phyloP scores from a whole-genome alignment of 2,113 vertebrate species.

The Aramus guarauna region DNA sequence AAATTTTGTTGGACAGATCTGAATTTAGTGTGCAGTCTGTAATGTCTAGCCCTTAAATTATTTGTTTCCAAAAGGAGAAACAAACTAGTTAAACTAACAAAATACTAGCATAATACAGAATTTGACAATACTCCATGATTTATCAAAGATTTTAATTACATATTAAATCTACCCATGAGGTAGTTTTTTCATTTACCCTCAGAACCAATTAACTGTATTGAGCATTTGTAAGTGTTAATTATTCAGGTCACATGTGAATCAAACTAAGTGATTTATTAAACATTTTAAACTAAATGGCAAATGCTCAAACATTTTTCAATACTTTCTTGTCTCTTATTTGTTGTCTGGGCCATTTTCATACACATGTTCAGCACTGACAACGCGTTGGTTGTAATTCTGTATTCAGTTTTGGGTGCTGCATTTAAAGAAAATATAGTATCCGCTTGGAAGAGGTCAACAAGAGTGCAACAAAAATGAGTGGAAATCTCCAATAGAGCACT shows the following conservation, averaged over 20 bases:
- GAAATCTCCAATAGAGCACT: not conserved
- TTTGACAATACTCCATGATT: not conserved
- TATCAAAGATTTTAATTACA: not conserved
- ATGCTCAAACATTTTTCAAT: not conserved
- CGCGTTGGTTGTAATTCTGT: not conserved
- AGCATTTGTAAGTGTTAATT: not conserved
- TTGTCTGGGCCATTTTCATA: not conserved
- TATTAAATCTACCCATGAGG: not conserved
- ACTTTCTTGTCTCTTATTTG: not conserved
- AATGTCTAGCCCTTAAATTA: not conserved
- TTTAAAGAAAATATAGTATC: not conserved
- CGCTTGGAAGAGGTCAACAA: not conserved
- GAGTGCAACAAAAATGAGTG: not conserved
- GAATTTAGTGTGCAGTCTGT: not conserved
- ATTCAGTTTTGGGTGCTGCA: not conserved
- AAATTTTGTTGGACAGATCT: not conserved
- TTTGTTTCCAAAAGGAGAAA: not conserved
- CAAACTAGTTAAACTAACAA: not conserved
- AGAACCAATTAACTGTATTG: not conserved
- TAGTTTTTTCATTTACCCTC: not conserved
- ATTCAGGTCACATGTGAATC: not conserved
- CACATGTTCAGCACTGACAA: not conserved
- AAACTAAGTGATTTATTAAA: not conserved
- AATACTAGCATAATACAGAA: not conserved
- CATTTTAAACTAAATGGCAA: not conserved